Base-by-base conservation (phyloP, 1,140 invertebrate genomes). In the Diprion similis region DNA sequence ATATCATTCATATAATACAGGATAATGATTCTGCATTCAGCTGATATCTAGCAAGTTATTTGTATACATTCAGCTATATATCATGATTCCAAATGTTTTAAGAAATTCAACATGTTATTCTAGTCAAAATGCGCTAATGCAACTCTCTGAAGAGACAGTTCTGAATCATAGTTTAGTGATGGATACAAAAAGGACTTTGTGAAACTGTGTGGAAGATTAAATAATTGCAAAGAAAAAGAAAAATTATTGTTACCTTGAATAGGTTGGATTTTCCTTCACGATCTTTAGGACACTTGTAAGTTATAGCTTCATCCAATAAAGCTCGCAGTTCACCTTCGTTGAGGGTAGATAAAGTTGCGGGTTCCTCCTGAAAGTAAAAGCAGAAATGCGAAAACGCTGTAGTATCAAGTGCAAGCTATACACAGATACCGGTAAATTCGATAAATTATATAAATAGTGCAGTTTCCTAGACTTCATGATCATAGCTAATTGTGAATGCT, bases 281-380 rank as follows among this genome's bases (percentile, higher is more conserved):
- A 84, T 94, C 93, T 88, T 93, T 94, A 64, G 93, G 93, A 80
- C 91, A 90, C 85, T 94, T 94, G 85, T 94, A 95, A 68, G 89
- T 92, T 80, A 93, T 90, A 73, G 93, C 93, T 89, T 95, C 94
- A 82, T 94, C 92, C 75, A 95, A 86, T 48, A 95, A 85, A 66
- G 92, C 91, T 74, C 91, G 90, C 73, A 95, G 84, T 81, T 93
- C 90, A 46, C 90, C 89, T 83, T 94, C 93, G 82, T 94, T 92
- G 77, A 94, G 83, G 71, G 89, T 89, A 71, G 90, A 91, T 77
- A 93, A 79, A 68, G 88, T 86, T 86, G 88, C 84, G 85, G 90
- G 84, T 87, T 90, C 84, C 77, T 91, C 90, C 91, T 92, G 82
- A 59, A 87, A 86, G 72, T 78, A 17, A 71, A 72, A 79, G 83